A percentile compares a stretch with the other conserved stretches of the same genome.
Evolutionary conservation across 2,888 invertebrate species (phyloP).

Genomic region (Microdon myrmicae): DNA sequence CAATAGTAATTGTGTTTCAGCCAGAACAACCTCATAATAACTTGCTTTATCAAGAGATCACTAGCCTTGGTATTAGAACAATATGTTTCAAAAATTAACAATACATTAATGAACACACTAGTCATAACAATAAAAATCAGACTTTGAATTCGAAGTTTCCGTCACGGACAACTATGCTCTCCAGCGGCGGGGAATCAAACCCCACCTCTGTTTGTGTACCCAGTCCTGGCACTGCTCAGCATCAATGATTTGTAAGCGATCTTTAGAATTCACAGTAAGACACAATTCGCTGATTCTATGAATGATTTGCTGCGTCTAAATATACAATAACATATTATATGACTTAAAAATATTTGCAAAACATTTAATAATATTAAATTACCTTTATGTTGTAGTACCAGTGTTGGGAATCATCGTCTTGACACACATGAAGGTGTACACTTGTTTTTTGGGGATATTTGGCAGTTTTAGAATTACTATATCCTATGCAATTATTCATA

Average conservation of each 20-base stretch:
- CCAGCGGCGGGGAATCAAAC: constrained; percentile 65
- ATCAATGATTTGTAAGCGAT: constrained; percentile 56
- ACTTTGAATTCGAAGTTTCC: constrained; percentile 18
- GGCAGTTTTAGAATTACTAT: constrained; percentile 65
- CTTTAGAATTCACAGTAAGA: constrained; percentile 59
- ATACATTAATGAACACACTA: too few species aligned
- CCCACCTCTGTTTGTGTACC: constrained; percentile 64
- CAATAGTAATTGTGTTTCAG: too few species aligned
- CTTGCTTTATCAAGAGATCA: too few species aligned
- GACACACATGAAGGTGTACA: constrained; percentile 62
- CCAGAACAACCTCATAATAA: too few species aligned
- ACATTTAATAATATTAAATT: constrained; percentile 48
- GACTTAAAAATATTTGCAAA: neutral
- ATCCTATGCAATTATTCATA: constrained; percentile 87
- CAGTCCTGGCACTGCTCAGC: constrained; percentile 60
- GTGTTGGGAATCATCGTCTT: constrained; percentile 58
- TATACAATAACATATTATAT: constrained; percentile 6
- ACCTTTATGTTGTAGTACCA: constrained; percentile 65
- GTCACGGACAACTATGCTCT: constrained; percentile 54
- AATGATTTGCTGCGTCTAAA: constrained; percentile 63
- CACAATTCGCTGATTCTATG: constrained; percentile 61
- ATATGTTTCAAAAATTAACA: too few species aligned
- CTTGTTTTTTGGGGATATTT: constrained; percentile 58
- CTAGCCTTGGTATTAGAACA: too few species aligned
- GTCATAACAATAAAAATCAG: too few species aligned